Base-by-base conservation (phyloP, 2,113 vertebrate species). In the Balaeniceps rex region DNA sequence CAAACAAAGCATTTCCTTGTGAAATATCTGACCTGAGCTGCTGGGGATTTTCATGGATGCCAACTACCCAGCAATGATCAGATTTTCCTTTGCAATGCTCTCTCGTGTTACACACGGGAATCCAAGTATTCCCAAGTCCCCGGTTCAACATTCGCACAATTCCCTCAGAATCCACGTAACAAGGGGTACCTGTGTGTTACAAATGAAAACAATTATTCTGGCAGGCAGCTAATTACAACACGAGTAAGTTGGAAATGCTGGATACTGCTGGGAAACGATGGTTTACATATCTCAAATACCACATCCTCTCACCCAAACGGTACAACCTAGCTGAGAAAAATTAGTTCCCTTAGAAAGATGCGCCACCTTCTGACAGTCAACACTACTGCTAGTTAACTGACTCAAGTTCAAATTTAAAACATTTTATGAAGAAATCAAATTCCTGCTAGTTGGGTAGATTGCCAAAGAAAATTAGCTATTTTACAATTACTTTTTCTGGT, bases 11-110 rank as follows among this genome's bases (percentile, higher is more conserved):
- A 0, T 26, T 77, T 77, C 42, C 42, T 44, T 47, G 36, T 60
- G 69, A 71, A 83, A 90, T 14, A 44, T 55, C 97, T 88, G 78
- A 99, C 99, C 99, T 99, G 96, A 99, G 98, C 95, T 99, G 99
- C 96, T 99, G 99, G 19, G 99, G 99, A 68, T 99, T 99, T 97
- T 99, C 99, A 46, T 99, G 99, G 60, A 99, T 92, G 19, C 99
- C 99, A 31, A 99, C 98, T 22, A 99, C 98, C 99, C 99, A 99
- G 28, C 99, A 99, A 95, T 99, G 99, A 91, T 99, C 99, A 1
- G 99, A 99, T 83, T 98, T 99, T 69, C 99, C 99, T 93, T 99
- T 99, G 97, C 99, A 99, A 75, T 98, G 98, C 22, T 99, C 99
- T 68, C 98, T 98, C 8, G 97, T 99, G 98, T 99, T 98, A 79